Conservation (phyloP, 2,888 invertebrate species). For the Cosmia pyralina region DNA sequence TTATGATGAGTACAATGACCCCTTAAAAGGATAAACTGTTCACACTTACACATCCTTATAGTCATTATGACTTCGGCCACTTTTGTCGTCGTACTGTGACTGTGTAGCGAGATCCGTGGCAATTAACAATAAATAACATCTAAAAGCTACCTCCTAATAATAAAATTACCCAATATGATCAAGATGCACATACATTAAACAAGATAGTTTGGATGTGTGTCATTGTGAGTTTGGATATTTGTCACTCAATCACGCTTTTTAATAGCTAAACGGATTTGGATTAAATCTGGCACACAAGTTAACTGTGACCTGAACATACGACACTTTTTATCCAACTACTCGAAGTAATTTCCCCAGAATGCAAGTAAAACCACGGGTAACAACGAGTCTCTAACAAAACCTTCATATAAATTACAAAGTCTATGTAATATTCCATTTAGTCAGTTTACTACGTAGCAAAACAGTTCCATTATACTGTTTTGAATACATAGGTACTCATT, state of each 20-base stretch:
- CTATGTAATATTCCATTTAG: constrained; percentile 31
- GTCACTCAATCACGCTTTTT: not conserved
- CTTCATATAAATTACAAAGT: constrained; percentile 14
- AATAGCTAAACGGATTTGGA: not conserved
- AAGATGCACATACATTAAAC: no score
- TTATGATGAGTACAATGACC: no score
- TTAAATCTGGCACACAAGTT: not conserved
- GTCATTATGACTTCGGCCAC: no score
- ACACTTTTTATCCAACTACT: not conserved
- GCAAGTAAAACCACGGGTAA: not conserved
- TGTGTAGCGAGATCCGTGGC: no score
- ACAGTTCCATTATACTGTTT: constrained; percentile 33
- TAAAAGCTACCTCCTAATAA: no score
- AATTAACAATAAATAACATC: no score
- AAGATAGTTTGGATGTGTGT: no score
- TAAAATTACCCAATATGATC: no score
- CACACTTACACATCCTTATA: no score
- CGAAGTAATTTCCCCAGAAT: not conserved
- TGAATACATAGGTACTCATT: constrained; percentile 27
- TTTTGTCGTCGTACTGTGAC: no score
- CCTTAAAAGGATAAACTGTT: no score
- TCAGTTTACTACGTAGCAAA: constrained; percentile 22
- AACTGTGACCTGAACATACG: not conserved
- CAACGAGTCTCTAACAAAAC: not conserved
- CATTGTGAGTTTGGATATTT: not conserved